Base-by-base conservation (phyloP, 2,888 invertebrate species). In the Calameuta idolon region DNA sequence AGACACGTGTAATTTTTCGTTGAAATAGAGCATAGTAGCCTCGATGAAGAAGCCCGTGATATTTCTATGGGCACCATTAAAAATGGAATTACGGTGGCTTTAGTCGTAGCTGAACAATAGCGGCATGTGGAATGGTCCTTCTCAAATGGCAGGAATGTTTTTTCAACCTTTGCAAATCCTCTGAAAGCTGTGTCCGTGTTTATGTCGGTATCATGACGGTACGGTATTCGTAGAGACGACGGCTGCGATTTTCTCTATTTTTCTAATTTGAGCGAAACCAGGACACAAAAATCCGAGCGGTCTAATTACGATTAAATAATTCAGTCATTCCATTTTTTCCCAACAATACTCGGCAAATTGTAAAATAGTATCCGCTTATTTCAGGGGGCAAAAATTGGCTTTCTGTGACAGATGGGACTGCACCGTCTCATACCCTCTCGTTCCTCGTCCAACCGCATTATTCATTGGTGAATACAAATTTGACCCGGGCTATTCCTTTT, bases 221-320 rank as follows among this genome's bases (percentile, higher is more conserved):
- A 40, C 40, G 4, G 40, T 23, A 55, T 31, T 71, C 31, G 71
- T 33, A 31, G 15, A 9, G 4, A 31, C 9, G 31, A 30, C 31
- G 31, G 31, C 12, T 71, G 12, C 71, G 9, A 55, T 55, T 55
- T 5, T 15, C 15, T 40, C 23, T 55, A 55, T 55, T 55, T 55
- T 55, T 2, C 23, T 23, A 55, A 23, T 23, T 55, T 23, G 9
- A 55, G 1, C 40, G 40, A 55, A 55, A 55, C 23, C 40, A 76
- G 75, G 35, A 75, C 40, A 37, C 75, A 79, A 81, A 81, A 81
- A 80, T 80, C 80, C 74, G 69, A 69, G 77, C 75, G 35, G 79
- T 76, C 80, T 81, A 81, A 81, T 81, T 81, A 80, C 80, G 77
- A 80, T 81, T 76, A 79, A 81, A 81, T 81, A 80, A 81, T 81